Evolutionary conservation across 2,113 vertebrate species (phyloP).

Genomic region (Kryptolebias marmoratus): DNA sequence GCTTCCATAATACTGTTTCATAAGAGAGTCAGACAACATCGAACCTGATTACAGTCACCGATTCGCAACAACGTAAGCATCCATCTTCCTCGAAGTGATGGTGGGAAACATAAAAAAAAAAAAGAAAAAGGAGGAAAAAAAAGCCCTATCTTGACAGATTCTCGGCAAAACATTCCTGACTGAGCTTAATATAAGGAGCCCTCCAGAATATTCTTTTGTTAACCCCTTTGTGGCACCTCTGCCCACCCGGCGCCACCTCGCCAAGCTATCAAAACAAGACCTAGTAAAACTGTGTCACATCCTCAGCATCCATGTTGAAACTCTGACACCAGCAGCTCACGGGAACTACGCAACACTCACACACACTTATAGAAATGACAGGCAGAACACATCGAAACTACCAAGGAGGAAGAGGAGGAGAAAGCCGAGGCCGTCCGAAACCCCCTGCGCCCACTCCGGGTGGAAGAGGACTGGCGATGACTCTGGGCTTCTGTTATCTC

Average conservation of each 20-base stretch:
- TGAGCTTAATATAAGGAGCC: conserved; percentile 81
- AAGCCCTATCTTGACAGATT: conserved; percentile 45
- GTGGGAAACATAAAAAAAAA: not conserved
- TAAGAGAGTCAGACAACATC: conserved; percentile 19
- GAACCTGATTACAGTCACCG: conserved; percentile 35
- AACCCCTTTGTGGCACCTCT: conserved; percentile 80
- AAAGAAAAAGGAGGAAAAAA: not conserved
- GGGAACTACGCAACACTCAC: conserved; percentile 63
- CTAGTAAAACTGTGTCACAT: conserved; percentile 78
- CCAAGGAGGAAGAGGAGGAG: conserved; percentile 71
- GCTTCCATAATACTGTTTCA: conserved; percentile 16
- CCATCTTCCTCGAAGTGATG: conserved; percentile 18
- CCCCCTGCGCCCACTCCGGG: conserved; percentile 71
- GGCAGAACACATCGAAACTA: conserved; percentile 69
- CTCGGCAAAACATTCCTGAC: conserved; percentile 56
- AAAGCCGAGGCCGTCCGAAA: conserved; percentile 68
- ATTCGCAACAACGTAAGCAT: conserved; percentile 28
- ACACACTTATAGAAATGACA: conserved; percentile 47
- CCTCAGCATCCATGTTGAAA: conserved; percentile 84
- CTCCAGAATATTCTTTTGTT: conserved; percentile 88
- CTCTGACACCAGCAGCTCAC: conserved; percentile 74
- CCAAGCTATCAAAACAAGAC: conserved; percentile 58
- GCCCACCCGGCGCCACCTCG: conserved; percentile 64
- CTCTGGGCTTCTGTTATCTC: conserved; percentile 78
- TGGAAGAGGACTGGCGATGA: conserved; percentile 71